Conservation (phyloP, 2,797 vertebrate genomes). For the Knipowitschia caucasica region DNA sequence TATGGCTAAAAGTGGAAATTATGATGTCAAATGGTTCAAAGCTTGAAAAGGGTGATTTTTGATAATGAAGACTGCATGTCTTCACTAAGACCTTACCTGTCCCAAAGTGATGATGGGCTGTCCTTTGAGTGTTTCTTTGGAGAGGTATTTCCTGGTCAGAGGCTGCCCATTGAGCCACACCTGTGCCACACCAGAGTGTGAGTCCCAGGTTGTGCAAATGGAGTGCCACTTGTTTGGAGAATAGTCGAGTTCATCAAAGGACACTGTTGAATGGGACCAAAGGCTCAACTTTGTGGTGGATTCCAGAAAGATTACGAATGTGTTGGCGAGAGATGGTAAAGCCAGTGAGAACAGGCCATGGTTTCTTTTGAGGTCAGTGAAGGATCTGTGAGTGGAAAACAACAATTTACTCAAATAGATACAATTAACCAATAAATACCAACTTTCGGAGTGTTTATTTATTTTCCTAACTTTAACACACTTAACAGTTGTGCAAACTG, state of each 20-base stretch:
- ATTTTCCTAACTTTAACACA: no score
- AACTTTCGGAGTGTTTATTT: no score
- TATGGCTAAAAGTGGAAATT: no score
- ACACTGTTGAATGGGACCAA: no score
- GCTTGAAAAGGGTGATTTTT: no score
- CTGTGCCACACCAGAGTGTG: constrained; percentile 12
- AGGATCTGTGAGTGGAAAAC: constrained; percentile 26
- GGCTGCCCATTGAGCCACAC: constrained; percentile 48
- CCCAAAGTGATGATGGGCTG: not conserved
- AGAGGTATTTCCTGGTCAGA: constrained; percentile 39
- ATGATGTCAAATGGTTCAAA: no score
- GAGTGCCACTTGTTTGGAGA: constrained; percentile 31
- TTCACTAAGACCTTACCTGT: no score
- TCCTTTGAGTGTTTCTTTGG: not conserved
- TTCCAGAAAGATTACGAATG: constrained; percentile 40
- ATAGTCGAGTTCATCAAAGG: not conserved
- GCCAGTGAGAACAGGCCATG: constrained; percentile 55
- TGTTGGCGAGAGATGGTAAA: constrained; percentile 2
- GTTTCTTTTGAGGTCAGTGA: constrained; percentile 34
- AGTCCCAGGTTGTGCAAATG: constrained; percentile 52
- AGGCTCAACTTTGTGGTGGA: no score
- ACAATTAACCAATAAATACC: no score
- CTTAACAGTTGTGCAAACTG: no score
- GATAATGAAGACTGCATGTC: no score
- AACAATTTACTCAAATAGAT: not conserved